A percentile compares a stretch with the other conserved stretches of the same genome.
Evolutionary conservation across 1,140 invertebrate genomes (phyloP).

Genomic region (Zaprionus inermis): DNA sequence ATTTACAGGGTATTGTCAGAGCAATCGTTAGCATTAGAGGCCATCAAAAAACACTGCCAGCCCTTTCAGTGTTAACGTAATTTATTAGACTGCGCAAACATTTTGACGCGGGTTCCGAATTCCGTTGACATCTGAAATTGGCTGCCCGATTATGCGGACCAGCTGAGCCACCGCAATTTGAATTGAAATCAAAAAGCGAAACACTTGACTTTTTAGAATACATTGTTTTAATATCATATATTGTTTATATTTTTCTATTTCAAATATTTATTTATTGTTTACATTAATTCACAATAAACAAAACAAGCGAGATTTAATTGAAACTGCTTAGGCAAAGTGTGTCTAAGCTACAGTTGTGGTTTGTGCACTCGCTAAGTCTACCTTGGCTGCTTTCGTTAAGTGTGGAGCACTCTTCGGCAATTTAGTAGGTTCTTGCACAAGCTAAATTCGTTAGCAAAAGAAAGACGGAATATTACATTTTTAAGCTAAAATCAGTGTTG

Average conservation of each 20-base stretch:
- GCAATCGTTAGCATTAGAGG: not conserved
- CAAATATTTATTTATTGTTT: no score
- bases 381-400: not conserved
- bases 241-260: no score
- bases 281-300: not conserved
- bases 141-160: not conserved
- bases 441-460: not conserved
- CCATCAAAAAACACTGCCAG: not conserved
- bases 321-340: not conserved
- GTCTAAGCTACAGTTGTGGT: not conserved
- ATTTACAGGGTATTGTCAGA: not conserved
- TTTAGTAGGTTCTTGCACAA: slow-evolving; percentile 7
- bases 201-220: not conserved
- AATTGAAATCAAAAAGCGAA: not conserved
- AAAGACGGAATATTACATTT: not conserved
- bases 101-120: slow-evolving; percentile 2
- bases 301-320: not conserved
- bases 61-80: not conserved
- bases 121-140: slow-evolving; percentile 12
- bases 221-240: no score
- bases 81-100: slow-evolving; percentile 14
- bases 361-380: slow-evolving; percentile 3
- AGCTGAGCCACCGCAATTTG: not conserved
- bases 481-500: no score
- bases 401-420: slow-evolving; percentile 7